phyloP scores from a whole-genome alignment of 2,888 invertebrate genomes.

The Gastrophysa polygoni region DNA sequence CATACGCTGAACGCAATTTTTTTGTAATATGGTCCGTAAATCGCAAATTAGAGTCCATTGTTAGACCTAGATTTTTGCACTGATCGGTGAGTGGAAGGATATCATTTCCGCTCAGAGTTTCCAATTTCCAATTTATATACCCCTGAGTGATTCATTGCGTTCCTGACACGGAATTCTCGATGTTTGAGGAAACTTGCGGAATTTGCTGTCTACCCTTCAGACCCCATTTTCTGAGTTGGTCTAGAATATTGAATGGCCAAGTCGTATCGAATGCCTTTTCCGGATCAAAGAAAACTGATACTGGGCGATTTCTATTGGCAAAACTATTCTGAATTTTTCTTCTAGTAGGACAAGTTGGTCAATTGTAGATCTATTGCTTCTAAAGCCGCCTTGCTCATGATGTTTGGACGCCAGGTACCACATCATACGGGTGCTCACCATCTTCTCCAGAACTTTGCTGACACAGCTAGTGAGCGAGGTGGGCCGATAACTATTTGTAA shows the following conservation, averaged over 20 bases:
- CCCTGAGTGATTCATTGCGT: neutral
- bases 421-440: neutral
- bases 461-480: too few species aligned
- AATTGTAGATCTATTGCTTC: neutral
- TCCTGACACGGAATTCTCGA: neutral
- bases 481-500: neutral
- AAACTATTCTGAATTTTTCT: neutral
- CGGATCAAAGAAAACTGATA: slow-evolving; percentile 2
- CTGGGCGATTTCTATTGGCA: neutral
- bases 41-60: too few species aligned
- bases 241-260: neutral
- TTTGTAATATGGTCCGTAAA: too few species aligned
- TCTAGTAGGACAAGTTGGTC: neutral
- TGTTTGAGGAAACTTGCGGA: neutral
- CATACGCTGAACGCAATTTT: too few species aligned
- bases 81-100: too few species aligned
- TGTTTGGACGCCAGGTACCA: neutral
- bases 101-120: neutral
- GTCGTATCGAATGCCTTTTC: slow-evolving; percentile 8
- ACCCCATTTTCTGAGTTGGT: neutral
- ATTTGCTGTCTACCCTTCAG: neutral
- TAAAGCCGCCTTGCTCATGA: neutral
- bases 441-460: neutral
- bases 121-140: neutral
- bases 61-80: too few species aligned